Percentiles rank a stretch among this genome's conserved stretches.
phyloP scores from a whole-genome alignment of 2,888 invertebrate species.

The Hypercompe scribonia region DNA sequence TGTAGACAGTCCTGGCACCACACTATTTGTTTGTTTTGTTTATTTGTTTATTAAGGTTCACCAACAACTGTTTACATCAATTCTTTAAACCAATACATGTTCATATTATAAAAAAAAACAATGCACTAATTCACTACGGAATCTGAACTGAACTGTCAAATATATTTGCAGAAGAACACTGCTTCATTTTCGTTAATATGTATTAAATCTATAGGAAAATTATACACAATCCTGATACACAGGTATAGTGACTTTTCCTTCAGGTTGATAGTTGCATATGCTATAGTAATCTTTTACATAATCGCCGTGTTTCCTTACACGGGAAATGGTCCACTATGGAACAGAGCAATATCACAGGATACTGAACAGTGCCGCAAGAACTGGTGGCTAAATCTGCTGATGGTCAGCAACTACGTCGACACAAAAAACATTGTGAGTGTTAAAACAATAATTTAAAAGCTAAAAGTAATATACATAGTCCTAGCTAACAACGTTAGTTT shows the following conservation, averaged over 20 bases:
- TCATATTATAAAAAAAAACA: too few relatives aligned
- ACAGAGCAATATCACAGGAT: slow-evolving; percentile 79
- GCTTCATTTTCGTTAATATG: too few relatives aligned
- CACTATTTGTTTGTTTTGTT: too few relatives aligned
- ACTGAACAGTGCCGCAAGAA: slow-evolving; percentile 84
- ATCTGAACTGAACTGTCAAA: too few relatives aligned
- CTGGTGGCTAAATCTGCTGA: slow-evolving; percentile 89
- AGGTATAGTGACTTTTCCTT: background rate
- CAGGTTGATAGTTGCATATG: slow-evolving; percentile 86
- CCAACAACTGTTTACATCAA: too few relatives aligned
- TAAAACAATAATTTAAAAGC: background rate
- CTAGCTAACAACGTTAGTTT: background rate
- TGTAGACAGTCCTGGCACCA: slow-evolving; percentile 28
- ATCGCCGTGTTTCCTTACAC: slow-evolving; percentile 84
- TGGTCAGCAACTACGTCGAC: slow-evolving; percentile 87
- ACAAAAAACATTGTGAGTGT: slow-evolving; percentile 85
- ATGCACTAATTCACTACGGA: too few relatives aligned
- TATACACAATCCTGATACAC: background rate
- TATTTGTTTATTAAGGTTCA: too few relatives aligned
- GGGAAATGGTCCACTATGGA: slow-evolving; percentile 88
- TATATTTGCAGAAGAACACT: too few relatives aligned
- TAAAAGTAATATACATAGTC: background rate
- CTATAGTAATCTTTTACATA: slow-evolving; percentile 86
- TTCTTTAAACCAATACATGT: too few relatives aligned
- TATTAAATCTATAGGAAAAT: too few relatives aligned